Base-by-base conservation (phyloP, 2,113 vertebrate species). In the Archocentrus centrarchus region DNA sequence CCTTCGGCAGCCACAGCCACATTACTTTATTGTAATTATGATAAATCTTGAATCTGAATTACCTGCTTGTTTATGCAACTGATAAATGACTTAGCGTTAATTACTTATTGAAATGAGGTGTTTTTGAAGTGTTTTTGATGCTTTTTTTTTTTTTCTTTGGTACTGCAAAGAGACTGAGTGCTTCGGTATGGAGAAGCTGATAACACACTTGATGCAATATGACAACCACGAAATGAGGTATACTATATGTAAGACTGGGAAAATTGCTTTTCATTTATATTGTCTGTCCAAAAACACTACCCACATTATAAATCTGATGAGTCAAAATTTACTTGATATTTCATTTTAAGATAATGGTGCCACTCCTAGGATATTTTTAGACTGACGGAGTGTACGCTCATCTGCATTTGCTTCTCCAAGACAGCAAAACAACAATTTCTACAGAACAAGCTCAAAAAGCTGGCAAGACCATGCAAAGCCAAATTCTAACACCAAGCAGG, bases 31-130 rank as follows among this genome's bases (percentile, higher is more conserved):
- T 80, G 41, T 92, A 90, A 93, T 92, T 86, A 91, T 91, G 87
- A 93, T 88, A 63, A 86, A 93, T 88, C 47, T 87, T 50, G 60
- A 75, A 55, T 78, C 32, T 32, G 81, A 88, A 84, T 86, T 80
- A 88, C 80, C 84, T 89, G 88, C 84, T 89, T 87, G 63, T 88
- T 85, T 88, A 81, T 81, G 78, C 76, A 59, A 80, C 83, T 93
- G 91, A 93, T 90, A 35, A 90, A 93, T 92, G 86, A 92, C 73
- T 61, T 59, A 24, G 37, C 57, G 81, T 86, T 89, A 94, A 94
- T 94, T 87, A 86, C 77, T 90, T 92, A 91, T 91, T 88, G 88
- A 87, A 91, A 90, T 41, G 14, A 30, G 58, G 20, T 79, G 75
- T 85, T 88, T 70, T 24, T 70, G 64, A 70, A 22, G 64, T 68